Base-by-base conservation (phyloP, 2,888 invertebrate species). In the Loripinus fragilis region DNA sequence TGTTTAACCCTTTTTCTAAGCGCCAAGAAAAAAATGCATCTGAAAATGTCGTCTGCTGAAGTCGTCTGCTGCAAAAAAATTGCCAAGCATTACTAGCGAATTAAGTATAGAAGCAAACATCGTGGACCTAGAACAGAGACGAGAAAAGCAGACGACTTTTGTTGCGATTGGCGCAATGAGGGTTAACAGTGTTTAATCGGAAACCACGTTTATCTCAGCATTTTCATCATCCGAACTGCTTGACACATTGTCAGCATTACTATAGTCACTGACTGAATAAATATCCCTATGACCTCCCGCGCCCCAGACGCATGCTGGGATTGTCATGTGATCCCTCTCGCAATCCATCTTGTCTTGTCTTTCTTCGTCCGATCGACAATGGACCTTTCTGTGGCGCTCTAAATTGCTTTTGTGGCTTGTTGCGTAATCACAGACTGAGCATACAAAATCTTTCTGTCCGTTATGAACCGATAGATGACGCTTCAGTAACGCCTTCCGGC, bases 401-500 rank as follows among this genome's bases (percentile, higher is more conserved):
- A 94, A 88, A 82, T 94, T 94, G 77, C 93, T 94, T 85, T 94
- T 94, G 87, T 94, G 94, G 74, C 94, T 94, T n/a, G 94, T 94
- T 45, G 94, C 93, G 83, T 94, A 94, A 74, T 91, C 91, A 81
- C 94, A 94, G 0, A 92, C 86, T 55, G 87, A 82, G 81, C 94
- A 94, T 1, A 92, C 89, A 87, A 93, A 94, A 72, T 94, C 94
- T 86, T 94, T 94, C 80, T 92, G 91, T 0, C 94, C 94, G 60
- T 93, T 94, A 88, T 94, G 94, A 20, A 94, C 94, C 10, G 93
- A 93, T 73, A 93, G 88, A 83, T 94, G 94, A 23, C 94, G 91
- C 81, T 93, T 93, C 28, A 94, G 90, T 42, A 94, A 90, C 2
- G 94, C 94, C 81, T 94, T 94, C 45, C 94, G 90, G 81, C 93